A percentile compares a stretch with the other conserved stretches of the same genome.
These are phyloP conservation scores for Alcis repandata DNA, from an alignment of 2,888 invertebrate genomes.

Conservation along the genomic window DNA sequence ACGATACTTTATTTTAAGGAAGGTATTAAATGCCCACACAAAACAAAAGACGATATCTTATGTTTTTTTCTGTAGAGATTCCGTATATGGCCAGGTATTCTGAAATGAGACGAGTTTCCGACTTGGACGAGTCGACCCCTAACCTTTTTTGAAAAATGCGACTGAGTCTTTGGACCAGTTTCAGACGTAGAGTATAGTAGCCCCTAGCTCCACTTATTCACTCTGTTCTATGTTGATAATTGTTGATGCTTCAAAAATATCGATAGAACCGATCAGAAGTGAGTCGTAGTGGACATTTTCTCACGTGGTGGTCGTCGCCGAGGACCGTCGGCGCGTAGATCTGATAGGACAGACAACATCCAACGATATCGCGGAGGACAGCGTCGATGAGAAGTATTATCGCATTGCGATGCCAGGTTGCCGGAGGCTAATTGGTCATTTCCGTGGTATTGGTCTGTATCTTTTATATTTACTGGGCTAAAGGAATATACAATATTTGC, in stretches of 20 bases:
- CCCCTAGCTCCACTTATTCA: no score
- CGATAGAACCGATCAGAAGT: neutral
- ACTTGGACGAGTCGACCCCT: no score
- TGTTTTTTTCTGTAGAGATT: slow-evolving; percentile 3
- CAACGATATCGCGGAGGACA: slow-evolving; percentile 77
- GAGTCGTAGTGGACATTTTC: slow-evolving; percentile 51
- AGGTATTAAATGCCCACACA: slow-evolving; percentile 58
- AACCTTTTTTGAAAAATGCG: no score
- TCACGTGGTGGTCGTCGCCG: slow-evolving; percentile 74
- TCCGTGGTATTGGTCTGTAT: slow-evolving; percentile 55
- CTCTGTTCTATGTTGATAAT: neutral
- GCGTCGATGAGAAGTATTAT: slow-evolving; percentile 83
- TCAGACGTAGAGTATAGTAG: no score
- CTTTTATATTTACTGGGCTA: slow-evolving; percentile 18
- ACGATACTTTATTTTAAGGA: slow-evolving; percentile 64
- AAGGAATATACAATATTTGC: neutral
- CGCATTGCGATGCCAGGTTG: slow-evolving; percentile 74
- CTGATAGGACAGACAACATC: slow-evolving; percentile 82
- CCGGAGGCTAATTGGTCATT: slow-evolving; percentile 77
- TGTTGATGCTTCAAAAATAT: neutral
- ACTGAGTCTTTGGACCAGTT: no score
- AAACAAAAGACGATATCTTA: slow-evolving; percentile 18
- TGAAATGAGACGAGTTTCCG: neutral
- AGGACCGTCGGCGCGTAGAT: slow-evolving; percentile 72
- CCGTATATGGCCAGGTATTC: slow-evolving; percentile 4